A percentile compares a stretch with the other conserved stretches of the same genome.
These are phyloP conservation scores for Pseudochirops corinnae DNA, from an alignment of 2,797 vertebrate genomes.

Conservation along the genomic window DNA sequence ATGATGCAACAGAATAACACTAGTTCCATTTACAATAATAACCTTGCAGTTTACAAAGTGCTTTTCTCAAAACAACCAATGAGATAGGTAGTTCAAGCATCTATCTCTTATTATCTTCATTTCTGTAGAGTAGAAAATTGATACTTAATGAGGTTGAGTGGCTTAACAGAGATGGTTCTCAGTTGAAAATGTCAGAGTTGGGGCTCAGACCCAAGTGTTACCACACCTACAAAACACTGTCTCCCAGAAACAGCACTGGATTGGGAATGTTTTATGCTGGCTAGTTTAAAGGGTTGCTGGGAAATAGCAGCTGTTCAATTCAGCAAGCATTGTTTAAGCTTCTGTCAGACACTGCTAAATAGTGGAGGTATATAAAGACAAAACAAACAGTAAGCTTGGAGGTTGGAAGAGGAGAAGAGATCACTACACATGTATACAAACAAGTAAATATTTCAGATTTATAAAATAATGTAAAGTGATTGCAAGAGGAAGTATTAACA, in stretches of 20 bases:
- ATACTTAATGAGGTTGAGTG: not conserved
- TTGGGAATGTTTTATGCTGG: not conserved
- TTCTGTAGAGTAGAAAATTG: not conserved
- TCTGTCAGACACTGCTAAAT: not conserved
- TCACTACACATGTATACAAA: not conserved
- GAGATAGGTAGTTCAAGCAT: not conserved
- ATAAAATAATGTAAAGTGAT: not conserved
- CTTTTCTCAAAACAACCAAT: not conserved
- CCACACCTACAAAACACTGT: not conserved
- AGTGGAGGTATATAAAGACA: not conserved
- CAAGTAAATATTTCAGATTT: not conserved
- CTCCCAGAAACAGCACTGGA: not conserved
- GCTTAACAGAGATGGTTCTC: not conserved
- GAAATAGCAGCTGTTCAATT: not conserved
- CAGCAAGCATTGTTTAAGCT: not conserved
- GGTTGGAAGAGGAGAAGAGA: not conserved
- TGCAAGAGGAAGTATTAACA: not conserved
- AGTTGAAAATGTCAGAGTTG: not conserved
- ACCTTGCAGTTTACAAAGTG: not conserved
- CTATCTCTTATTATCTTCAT: not conserved
- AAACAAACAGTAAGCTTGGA: not conserved
- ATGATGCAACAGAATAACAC: not conserved
- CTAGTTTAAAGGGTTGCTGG: not conserved
- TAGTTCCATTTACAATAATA: not conserved
- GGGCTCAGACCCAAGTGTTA: not conserved